Evolutionary conservation across 2,888 invertebrate species (phyloP).

Genomic region (Luperina nickerlii): DNA sequence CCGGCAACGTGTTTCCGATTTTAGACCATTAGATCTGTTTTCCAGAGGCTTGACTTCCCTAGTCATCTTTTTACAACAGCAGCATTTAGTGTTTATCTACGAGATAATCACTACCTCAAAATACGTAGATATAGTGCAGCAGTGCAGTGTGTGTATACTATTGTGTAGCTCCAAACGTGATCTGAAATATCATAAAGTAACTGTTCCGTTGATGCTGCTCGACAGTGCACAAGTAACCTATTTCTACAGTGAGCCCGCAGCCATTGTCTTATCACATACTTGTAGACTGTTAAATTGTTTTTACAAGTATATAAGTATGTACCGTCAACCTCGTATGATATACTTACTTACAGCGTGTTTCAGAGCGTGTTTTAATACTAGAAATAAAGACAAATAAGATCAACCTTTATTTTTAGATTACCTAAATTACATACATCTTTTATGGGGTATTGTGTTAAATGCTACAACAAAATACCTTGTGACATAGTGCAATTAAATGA

Average conservation of each 20-base stretch:
- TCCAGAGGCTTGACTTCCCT: not conserved
- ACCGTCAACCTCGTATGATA: not conserved
- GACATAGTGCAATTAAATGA: no score
- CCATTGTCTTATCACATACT: constrained; percentile 64
- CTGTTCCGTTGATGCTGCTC: constrained; percentile 20
- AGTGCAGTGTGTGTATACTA: no score
- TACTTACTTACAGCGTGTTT: not conserved
- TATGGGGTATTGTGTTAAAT: no score
- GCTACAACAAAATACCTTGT: no score
- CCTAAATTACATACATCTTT: no score
- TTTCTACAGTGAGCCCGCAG: constrained; percentile 48
- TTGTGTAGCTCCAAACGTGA: no score
- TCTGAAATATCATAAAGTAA: not conserved
- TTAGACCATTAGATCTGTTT: not conserved
- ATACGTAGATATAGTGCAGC: no score
- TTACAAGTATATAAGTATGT: constrained; percentile 47
- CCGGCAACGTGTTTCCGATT: no score
- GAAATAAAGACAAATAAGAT: no score
- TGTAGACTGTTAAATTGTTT: constrained; percentile 61
- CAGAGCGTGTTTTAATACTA: not conserved
- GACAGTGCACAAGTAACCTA: constrained; percentile 54
- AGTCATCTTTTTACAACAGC: not conserved
- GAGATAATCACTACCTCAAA: no score
- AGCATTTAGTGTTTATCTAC: no score
- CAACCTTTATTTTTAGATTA: no score